Conservation (phyloP, 2,113 vertebrate species). For the Tylochromis polylepis region DNA sequence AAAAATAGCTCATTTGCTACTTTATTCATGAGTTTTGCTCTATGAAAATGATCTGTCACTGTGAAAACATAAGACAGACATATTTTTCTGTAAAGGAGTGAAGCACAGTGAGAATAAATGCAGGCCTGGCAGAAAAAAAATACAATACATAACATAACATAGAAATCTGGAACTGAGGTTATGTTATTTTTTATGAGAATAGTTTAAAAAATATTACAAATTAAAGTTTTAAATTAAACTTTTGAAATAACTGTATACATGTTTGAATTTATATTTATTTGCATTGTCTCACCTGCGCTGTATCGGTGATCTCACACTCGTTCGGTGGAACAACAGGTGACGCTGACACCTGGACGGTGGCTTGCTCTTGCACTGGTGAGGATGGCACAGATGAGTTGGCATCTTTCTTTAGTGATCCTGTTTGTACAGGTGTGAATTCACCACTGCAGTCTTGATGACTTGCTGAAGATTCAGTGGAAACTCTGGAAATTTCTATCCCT, state of each 20-base stretch:
- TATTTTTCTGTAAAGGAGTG: background rate
- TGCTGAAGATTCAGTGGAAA: background rate
- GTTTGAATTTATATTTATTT: background rate
- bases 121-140: background rate
- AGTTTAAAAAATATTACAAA: background rate
- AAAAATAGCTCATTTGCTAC: background rate
- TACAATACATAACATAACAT: background rate
- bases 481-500: background rate
- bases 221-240: background rate
- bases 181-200: background rate
- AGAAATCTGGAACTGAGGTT: background rate
- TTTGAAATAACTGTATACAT: background rate
- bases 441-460: background rate
- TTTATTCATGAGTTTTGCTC: background rate
- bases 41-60: background rate
- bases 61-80: background rate
- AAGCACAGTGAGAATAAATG: background rate
- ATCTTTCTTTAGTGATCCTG: background rate
- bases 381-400: background rate
- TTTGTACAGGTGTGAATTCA: background rate
- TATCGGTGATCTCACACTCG: background rate
- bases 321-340: background rate
- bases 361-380: background rate
- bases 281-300: slow-evolving; percentile 13
- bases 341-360: background rate